Percentiles rank a stretch among this genome's conserved stretches.
phyloP scores from a whole-genome alignment of 1,140 invertebrate genomes.

The Diabrotica virgifera region DNA sequence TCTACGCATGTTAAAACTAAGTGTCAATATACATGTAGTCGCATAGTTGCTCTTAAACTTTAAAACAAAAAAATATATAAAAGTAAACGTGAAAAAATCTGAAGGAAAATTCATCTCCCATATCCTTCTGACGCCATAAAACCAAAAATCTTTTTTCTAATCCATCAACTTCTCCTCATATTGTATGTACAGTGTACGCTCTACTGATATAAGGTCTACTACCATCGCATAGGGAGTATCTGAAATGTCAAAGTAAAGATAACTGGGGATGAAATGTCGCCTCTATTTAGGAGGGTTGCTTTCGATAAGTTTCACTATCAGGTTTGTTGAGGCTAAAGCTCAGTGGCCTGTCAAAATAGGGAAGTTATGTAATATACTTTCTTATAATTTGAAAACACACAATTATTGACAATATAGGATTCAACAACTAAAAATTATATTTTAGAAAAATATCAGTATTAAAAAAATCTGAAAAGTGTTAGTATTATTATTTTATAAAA shows the following conservation, averaged over 20 bases:
- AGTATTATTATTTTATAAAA: no score
- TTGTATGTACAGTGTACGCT: not conserved
- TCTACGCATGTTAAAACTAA: no score
- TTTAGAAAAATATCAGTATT: no score
- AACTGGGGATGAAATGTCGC: constrained; percentile 1
- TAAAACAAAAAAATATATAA: no score
- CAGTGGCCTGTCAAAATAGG: not conserved
- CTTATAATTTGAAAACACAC: not conserved
- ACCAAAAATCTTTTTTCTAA: not conserved
- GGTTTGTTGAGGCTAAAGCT: not conserved
- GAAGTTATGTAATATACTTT: not conserved
- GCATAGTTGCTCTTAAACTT: no score
- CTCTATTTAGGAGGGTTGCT: constrained; percentile 1
- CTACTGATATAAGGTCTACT: not conserved
- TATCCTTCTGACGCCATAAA: no score
- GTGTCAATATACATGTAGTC: no score
- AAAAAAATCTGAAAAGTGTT: no score
- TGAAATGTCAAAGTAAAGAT: not conserved
- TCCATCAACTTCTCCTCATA: not conserved
- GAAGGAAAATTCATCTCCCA: no score
- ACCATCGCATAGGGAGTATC: not conserved
- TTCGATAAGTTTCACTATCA: constrained; percentile 2
- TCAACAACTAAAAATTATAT: no score
- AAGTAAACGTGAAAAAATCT: no score
- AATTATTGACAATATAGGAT: no score